A percentile compares a stretch with the other conserved stretches of the same genome.
phyloP scores from a whole-genome alignment of 2,797 vertebrate genomes.

The Hippocampus kuda region DNA sequence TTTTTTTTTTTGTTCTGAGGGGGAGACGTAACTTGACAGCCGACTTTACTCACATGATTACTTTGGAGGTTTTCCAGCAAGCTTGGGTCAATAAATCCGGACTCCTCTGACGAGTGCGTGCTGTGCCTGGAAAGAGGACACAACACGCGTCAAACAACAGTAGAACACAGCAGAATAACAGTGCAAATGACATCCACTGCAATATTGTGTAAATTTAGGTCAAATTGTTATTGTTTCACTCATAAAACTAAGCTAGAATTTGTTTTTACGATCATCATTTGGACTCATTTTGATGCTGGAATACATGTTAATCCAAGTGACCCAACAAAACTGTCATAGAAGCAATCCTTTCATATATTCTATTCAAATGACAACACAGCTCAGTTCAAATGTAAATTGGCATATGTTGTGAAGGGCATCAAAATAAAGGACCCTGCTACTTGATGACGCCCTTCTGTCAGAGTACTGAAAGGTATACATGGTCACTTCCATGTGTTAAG shows the following conservation, averaged over 20 bases:
- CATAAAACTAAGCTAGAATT: background rate
- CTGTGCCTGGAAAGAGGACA: conserved; percentile 72
- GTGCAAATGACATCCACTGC: background rate
- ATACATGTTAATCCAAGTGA: background rate
- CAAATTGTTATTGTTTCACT: background rate
- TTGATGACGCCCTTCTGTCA: background rate
- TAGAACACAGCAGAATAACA: background rate
- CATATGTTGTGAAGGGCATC: too few relatives aligned
- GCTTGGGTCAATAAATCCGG: conserved; percentile 82
- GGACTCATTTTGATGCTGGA: background rate
- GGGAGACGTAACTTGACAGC: conserved; percentile 5
- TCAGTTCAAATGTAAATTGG: too few relatives aligned
- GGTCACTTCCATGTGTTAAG: background rate
- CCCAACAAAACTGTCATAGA: background rate
- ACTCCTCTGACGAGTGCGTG: conserved; percentile 77
- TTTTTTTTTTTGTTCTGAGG: background rate
- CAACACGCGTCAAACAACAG: conserved; percentile 22
- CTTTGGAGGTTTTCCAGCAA: conserved; percentile 95
- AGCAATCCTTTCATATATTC: background rate
- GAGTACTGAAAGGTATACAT: too few relatives aligned
- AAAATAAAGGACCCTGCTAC: background rate
- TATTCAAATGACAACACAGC: background rate
- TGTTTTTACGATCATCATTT: background rate
- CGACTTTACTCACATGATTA: conserved; percentile 84
- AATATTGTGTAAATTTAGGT: background rate